phyloP scores from a whole-genome alignment of 2,113 vertebrate species.

The Bagarius yarrelli region DNA sequence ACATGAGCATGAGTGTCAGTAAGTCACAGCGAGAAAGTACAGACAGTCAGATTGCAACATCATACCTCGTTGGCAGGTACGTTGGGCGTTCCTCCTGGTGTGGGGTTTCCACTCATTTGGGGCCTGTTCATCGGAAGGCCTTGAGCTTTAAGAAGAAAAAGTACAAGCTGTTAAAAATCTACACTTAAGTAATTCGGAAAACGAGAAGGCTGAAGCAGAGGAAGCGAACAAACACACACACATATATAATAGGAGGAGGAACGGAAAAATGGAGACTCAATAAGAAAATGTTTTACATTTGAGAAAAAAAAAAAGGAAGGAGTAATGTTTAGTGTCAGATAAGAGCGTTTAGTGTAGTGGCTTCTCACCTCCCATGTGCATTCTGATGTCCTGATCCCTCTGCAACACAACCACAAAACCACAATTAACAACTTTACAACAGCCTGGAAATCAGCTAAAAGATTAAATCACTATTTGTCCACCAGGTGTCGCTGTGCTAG shows the following conservation, averaged over 20 bases:
- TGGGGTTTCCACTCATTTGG: conserved; percentile 62
- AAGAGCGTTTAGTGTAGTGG: no score
- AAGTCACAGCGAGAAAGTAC: neutral
- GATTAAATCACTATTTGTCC: neutral
- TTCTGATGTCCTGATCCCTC: conserved; percentile 74
- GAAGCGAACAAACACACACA: no score
- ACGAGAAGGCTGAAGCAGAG: no score
- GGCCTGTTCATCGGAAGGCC: conserved; percentile 72
- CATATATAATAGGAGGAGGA: no score
- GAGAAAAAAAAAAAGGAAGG: neutral
- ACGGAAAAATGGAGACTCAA: neutral
- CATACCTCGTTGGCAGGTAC: conserved; percentile 61
- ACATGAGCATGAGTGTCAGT: no score
- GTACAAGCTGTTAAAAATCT: neutral
- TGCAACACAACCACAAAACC: conserved; percentile 20
- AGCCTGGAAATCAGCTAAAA: no score
- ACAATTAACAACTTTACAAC: neutral
- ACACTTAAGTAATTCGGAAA: no score
- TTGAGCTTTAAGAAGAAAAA: conserved; percentile 48
- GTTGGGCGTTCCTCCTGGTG: conserved; percentile 54
- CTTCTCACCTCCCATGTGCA: conserved; percentile 68
- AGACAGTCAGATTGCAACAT: neutral
- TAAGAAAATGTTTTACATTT: neutral
- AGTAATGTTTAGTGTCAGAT: neutral
- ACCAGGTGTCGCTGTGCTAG: neutral